Evolutionary conservation across 2,888 invertebrate genomes (phyloP), one percentile per base, ranked within the genome.

Genomic region (Drosophila nigricruria): DNA sequence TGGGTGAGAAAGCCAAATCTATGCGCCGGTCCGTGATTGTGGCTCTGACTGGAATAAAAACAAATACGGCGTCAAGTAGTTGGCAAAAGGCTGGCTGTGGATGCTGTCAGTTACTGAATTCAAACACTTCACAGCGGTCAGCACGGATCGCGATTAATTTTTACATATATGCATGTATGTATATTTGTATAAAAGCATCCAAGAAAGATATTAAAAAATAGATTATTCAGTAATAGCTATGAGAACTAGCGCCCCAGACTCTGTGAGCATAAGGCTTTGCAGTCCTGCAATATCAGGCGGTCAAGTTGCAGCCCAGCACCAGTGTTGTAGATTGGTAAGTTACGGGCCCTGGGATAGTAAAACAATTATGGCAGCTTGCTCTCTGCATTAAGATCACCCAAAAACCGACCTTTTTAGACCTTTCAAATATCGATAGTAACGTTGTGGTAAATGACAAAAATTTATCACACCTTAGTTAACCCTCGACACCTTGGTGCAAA

Each of bases 391-490:
- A 68, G 64, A 65, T 69, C 61, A 82, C 45, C 64, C 38, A 42
- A 10, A 66, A 50, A 42, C 47, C 52, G 50, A 34, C 53, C 61
- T 53, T 56, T 59, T 54, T n/a, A 77, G 81, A 74, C 79, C 78
- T 81, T 80, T 80, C 47, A 58, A 76, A 66, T 79, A 77, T 79
- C 77, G 76, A 79, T 77, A 79, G 65, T 57, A 74, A 59, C 27
- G 43, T 60, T 54, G 57, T 34, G 56, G 62, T 40, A 65, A 77
- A 70, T 75, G 69, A 77, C 74, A 79, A 81, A 88, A 83, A 90
- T 90, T 90, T 88, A 87, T 87, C 87, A 87, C 87, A 90, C 87
- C 87, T 87, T 87, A 90, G 90, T 87, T 87, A 90, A 87, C 87
- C 87, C 86, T 73, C 86, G 82, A 88, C 87, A 87, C 87, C 89